phyloP scores from a whole-genome alignment of 2,113 vertebrate genomes.

The Pontoporia blainvillei region DNA sequence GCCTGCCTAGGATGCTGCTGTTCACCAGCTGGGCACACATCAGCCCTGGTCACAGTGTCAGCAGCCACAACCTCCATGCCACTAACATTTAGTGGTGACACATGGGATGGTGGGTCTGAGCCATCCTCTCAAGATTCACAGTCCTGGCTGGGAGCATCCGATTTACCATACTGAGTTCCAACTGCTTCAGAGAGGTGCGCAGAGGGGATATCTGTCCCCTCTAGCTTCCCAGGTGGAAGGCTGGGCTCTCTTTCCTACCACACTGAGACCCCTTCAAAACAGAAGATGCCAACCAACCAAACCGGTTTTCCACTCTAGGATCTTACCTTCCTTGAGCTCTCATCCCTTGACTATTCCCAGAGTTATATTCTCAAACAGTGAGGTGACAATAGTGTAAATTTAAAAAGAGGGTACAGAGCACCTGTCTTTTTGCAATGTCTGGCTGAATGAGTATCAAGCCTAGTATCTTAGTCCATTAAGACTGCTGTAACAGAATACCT shows the following conservation, averaged over 20 bases:
- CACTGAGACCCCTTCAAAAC: background rate
- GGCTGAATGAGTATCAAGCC: background rate
- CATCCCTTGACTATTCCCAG: background rate
- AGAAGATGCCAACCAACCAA: background rate
- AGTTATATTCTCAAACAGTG: background rate
- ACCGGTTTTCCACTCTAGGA: background rate
- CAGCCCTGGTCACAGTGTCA: background rate
- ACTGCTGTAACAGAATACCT: background rate
- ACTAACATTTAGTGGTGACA: background rate
- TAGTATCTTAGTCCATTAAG: background rate
- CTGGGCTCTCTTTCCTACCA: background rate
- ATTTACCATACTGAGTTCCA: background rate
- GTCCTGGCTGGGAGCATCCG: background rate
- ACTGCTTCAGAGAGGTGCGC: background rate
- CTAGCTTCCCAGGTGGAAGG: background rate
- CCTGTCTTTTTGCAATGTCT: background rate
- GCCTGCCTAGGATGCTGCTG: background rate
- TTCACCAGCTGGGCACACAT: background rate
- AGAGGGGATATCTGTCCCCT: background rate
- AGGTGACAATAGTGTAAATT: background rate
- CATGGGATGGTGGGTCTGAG: background rate
- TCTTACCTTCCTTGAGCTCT: background rate
- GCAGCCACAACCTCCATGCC: background rate
- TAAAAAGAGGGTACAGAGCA: background rate
- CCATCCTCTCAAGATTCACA: background rate